These are phyloP conservation scores for Characodon lateralis DNA, from an alignment of 2,797 vertebrate genomes.

Conservation along the genomic window DNA sequence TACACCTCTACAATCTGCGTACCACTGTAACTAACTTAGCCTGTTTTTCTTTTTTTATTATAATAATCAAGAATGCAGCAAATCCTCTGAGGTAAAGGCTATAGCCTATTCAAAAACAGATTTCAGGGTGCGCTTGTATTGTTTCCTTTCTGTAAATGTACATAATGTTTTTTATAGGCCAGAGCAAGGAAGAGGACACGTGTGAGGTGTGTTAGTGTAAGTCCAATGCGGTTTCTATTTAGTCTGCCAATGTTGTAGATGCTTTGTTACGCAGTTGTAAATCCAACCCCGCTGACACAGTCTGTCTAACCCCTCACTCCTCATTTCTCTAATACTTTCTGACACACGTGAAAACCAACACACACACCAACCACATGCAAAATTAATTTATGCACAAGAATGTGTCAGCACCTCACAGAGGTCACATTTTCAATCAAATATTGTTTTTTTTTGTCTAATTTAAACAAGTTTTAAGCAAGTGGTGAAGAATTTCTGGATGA, in stretches of 20 bases:
- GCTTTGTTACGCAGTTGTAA: conserved; percentile 67
- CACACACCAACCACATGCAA: conserved; percentile 1
- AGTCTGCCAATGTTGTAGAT: conserved; percentile 66
- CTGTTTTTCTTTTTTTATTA: too few relatives aligned
- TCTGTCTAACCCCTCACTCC: conserved; percentile 45
- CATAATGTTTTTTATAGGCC: conserved; percentile 4
- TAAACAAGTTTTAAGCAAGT: neutral
- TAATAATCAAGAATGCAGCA: neutral
- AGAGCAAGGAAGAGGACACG: conserved; percentile 5
- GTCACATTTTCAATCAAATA: neutral
- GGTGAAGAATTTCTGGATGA: neutral
- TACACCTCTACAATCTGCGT: neutral
- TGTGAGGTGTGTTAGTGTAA: conserved; percentile 11
- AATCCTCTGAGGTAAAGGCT: neutral
- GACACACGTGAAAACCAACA: conserved; percentile 41
- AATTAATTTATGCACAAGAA: neutral
- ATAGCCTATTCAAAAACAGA: neutral
- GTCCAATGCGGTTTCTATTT: conserved; percentile 58
- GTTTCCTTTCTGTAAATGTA: neutral
- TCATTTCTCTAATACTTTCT: conserved; percentile 32
- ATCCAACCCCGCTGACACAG: conserved; percentile 54
- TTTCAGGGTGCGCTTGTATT: conserved; percentile 11
- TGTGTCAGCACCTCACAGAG: conserved; percentile 8
- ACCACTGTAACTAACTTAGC: neutral
- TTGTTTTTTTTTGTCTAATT: neutral